phyloP scores from a whole-genome alignment of 2,113 vertebrate genomes.

The Mus musculus region DNA sequence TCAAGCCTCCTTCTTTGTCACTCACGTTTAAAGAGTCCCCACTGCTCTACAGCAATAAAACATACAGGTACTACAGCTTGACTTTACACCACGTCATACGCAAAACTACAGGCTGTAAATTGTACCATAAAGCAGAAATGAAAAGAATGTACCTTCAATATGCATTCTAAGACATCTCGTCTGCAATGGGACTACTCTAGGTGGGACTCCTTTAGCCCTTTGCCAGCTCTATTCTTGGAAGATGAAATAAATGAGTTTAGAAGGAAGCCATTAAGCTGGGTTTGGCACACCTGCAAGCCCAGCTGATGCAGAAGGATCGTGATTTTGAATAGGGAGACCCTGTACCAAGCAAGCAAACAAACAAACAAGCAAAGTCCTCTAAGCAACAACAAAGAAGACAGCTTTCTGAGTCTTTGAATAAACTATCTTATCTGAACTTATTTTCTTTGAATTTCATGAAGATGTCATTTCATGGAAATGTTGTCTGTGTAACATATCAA shows the following conservation, averaged over 20 bases:
- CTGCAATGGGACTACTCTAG: not conserved
- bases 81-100: not conserved
- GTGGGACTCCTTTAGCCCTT: not conserved
- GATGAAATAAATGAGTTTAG: not conserved
- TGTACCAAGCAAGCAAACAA: not conserved
- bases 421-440: not conserved
- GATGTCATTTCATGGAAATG: not conserved
- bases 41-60: slow-evolving; percentile 11
- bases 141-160: slow-evolving; percentile 20
- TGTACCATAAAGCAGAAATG: slow-evolving; percentile 5
- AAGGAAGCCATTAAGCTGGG: not conserved
- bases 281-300: not conserved
- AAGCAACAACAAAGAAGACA: not conserved
- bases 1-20: not conserved
- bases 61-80: not conserved
- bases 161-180: not conserved
- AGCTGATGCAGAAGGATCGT: not conserved
- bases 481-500: not conserved
- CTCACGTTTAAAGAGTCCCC: not conserved
- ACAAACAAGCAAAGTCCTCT: not conserved
- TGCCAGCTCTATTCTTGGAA: not conserved
- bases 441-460: not conserved
- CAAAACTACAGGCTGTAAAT: not conserved
- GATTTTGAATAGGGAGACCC: not conserved
- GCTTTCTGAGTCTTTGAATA: not conserved